Conservation (phyloP, 2,888 invertebrate species). For the Argynnis bischoffii region DNA sequence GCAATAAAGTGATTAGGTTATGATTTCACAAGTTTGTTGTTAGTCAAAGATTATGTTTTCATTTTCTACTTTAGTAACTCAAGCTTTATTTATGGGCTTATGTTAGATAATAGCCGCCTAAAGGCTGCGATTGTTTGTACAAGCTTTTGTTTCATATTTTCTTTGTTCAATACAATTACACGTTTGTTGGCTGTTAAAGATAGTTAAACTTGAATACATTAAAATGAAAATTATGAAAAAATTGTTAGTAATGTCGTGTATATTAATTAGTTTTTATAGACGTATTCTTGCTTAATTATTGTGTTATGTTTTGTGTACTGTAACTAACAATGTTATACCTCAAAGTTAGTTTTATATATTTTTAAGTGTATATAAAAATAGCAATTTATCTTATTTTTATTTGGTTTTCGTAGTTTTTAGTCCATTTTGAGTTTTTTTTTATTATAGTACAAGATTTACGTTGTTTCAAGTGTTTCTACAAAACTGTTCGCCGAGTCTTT, state of each 20-base stretch:
- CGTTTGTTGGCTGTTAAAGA: neutral
- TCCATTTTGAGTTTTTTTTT: no score
- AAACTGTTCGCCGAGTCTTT: no score
- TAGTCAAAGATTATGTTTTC: neutral
- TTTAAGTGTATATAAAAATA: no score
- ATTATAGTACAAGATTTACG: no score
- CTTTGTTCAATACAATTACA: constrained; percentile 32
- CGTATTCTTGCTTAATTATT: neutral
- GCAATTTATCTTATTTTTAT: no score
- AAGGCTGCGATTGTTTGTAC: constrained; percentile 37
- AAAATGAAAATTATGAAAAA: neutral
- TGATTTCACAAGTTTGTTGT: constrained; percentile 1
- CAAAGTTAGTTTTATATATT: no score
- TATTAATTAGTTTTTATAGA: neutral
- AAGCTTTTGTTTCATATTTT: constrained; percentile 38
- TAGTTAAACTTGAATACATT: neutral
- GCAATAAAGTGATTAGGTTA: constrained; percentile 16
- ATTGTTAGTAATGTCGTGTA: neutral
- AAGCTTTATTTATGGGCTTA: neutral
- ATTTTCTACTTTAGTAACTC: neutral
- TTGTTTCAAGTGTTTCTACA: no score
- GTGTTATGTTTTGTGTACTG: no score
- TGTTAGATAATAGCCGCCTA: constrained; percentile 28
- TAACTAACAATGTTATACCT: no score
- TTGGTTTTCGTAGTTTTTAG: no score